Conservation (phyloP, 2,113 vertebrate species). For the Myrmecobius fasciatus region DNA sequence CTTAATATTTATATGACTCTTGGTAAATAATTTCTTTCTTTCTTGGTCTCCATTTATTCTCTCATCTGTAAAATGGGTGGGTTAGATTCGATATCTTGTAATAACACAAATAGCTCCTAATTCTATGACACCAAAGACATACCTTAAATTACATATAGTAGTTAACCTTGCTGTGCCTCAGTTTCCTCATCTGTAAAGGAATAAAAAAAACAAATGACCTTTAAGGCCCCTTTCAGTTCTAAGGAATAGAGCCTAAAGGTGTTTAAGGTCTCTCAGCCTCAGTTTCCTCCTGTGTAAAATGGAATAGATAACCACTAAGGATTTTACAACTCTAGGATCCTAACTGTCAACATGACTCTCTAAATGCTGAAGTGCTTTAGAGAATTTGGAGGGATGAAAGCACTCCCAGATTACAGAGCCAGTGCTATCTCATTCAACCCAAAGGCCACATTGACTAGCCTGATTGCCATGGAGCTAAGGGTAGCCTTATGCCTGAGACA, state of each 20-base stretch:
- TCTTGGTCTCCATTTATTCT: too few relatives aligned
- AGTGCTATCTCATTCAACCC: rapidly evolving
- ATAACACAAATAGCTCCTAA: too few relatives aligned
- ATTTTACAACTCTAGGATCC: background rate
- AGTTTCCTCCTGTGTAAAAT: background rate
- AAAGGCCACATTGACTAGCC: background rate
- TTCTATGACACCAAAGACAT: too few relatives aligned
- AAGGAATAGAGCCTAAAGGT: background rate
- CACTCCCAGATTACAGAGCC: rapidly evolving
- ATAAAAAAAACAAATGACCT: background rate
- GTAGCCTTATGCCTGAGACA: background rate
- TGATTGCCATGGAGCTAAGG: background rate
- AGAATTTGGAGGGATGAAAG: background rate
- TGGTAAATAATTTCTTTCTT: background rate
- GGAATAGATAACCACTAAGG: background rate
- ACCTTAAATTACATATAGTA: too few relatives aligned
- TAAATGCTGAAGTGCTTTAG: too few relatives aligned
- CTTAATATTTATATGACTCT: background rate
- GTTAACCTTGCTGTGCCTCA: background rate
- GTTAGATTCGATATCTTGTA: too few relatives aligned
- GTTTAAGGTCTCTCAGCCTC: background rate
- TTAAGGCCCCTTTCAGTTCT: background rate
- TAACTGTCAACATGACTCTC: too few relatives aligned
- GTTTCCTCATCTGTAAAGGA: background rate
- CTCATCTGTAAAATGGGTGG: too few relatives aligned